Evolutionary conservation across 2,888 invertebrate species (phyloP).

Genomic region (Arrhopalites spinosus): DNA sequence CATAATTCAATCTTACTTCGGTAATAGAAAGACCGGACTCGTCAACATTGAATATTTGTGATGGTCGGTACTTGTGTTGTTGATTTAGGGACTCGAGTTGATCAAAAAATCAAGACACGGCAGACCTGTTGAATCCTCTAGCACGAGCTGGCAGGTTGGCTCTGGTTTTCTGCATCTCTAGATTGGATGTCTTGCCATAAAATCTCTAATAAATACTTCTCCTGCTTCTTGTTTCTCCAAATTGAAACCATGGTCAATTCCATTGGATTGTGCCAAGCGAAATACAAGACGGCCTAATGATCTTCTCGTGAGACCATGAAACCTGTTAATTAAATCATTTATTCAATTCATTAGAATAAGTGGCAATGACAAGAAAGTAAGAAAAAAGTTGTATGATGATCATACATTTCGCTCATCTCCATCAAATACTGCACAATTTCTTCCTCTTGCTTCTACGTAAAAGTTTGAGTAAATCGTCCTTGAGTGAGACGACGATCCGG

Average conservation of each 20-base stretch:
- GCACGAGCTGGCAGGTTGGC: neutral
- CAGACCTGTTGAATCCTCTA: neutral
- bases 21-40: slow-evolving; percentile 36
- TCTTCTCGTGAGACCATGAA: neutral
- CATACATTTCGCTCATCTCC: neutral
- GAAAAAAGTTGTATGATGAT: neutral
- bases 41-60: slow-evolving; percentile 35
- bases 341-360: neutral
- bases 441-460: neutral
- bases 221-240: neutral
- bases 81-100: neutral
- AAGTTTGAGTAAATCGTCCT: neutral
- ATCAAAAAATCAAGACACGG: neutral
- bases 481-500: too few relatives aligned
- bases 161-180: neutral
- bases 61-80: neutral
- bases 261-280: neutral
- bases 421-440: neutral
- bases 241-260: neutral
- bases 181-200: neutral
- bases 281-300: neutral
- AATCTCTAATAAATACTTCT: neutral
- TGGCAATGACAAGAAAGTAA: neutral
- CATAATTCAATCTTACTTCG: neutral
- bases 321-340: neutral